These are phyloP conservation scores for Elgaria multicarinata DNA, from an alignment of 2,113 vertebrate species.

Conservation along the genomic window DNA sequence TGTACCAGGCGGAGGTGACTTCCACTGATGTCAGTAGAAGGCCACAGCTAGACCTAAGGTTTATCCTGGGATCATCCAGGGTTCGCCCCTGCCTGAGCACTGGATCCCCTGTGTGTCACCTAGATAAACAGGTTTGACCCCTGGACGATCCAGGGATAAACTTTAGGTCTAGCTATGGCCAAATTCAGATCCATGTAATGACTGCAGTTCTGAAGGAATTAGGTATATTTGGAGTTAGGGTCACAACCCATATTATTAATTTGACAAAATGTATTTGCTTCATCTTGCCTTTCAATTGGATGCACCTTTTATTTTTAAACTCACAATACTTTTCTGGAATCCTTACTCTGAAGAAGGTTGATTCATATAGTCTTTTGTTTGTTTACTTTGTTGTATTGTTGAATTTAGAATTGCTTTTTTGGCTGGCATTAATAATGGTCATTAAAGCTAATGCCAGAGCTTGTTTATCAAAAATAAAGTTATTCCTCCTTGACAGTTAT, in stretches of 20 bases:
- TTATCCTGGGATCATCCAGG: too few relatives aligned
- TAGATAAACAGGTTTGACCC: too few relatives aligned
- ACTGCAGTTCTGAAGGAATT: too few relatives aligned
- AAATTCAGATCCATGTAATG: too few relatives aligned
- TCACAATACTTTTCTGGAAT: not conserved
- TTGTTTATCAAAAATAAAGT: not conserved
- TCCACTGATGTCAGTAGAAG: too few relatives aligned
- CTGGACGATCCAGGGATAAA: too few relatives aligned
- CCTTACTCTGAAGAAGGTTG: not conserved
- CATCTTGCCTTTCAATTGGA: not conserved
- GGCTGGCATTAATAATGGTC: not conserved
- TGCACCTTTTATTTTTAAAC: not conserved
- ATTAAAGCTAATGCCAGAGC: conserved; percentile 2
- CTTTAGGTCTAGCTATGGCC: too few relatives aligned
- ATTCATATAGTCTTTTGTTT: not conserved
- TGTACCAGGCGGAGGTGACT: too few relatives aligned
- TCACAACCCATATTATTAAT: not conserved
- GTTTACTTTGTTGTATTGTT: not conserved
- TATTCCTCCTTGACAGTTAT: not conserved
- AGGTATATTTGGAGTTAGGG: not conserved
- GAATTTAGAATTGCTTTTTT: not conserved
- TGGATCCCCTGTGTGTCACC: too few relatives aligned
- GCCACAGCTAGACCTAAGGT: too few relatives aligned
- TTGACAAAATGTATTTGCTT: not conserved
- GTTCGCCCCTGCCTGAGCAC: too few relatives aligned